A percentile compares a stretch with the other conserved stretches of the same genome.
Conservation (phyloP, 2,113 vertebrate species). For the Microcebus ravelobensis region DNA sequence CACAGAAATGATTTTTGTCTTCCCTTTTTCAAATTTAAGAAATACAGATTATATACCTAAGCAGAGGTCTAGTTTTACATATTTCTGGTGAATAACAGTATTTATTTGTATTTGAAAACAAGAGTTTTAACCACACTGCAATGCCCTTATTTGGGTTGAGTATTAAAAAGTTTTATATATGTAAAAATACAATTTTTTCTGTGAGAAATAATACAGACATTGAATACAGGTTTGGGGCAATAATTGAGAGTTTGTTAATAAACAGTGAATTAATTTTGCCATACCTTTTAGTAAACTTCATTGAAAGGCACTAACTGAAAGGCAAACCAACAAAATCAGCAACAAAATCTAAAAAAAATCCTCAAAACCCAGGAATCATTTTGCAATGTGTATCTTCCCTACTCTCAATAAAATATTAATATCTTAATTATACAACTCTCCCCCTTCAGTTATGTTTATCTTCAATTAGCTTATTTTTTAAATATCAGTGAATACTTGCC, state of each 20-base stretch:
- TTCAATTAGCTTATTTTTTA: not conserved
- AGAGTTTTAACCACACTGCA: constrained; percentile 10
- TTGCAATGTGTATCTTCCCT: not conserved
- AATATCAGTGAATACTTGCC: not conserved
- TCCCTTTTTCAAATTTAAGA: not conserved
- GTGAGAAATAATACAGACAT: not conserved
- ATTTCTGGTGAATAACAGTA: not conserved
- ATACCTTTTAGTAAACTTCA: constrained; percentile 15
- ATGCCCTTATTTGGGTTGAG: not conserved
- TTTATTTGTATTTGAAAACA: constrained; percentile 39
- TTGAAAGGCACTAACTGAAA: not conserved
- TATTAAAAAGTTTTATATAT: not conserved
- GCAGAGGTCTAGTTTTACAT: not conserved
- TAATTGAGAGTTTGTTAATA: constrained; percentile 19
- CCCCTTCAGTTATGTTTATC: not conserved
- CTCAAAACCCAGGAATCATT: not conserved
- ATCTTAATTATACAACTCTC: not conserved
- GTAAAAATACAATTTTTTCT: not conserved
- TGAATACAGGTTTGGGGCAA: not conserved
- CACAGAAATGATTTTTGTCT: constrained; percentile 9
- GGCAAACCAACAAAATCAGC: not conserved
- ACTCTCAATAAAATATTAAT: not conserved
- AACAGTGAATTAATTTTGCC: not conserved
- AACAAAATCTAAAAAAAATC: constrained; percentile 31
- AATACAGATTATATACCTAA: not conserved